A percentile compares a stretch with the other conserved stretches of the same genome.
These are phyloP conservation scores for Sebastes itinus DNA, from an alignment of 2,797 vertebrate genomes.

Conservation along the genomic window DNA sequence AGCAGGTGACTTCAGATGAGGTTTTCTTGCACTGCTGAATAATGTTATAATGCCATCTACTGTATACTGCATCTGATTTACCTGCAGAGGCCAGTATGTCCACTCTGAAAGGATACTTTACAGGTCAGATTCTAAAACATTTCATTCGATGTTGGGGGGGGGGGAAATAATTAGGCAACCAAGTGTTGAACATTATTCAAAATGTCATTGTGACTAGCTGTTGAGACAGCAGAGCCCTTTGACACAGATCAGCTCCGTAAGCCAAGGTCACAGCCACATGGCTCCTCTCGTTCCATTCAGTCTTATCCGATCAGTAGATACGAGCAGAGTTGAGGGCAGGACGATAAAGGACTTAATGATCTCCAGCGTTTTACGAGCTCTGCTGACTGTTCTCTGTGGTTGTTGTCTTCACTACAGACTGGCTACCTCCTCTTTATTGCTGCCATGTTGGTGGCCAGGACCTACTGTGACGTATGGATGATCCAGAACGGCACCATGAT, in stretches of 20 bases:
- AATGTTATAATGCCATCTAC: background rate
- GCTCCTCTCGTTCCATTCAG: background rate
- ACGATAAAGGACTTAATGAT: conserved; percentile 19
- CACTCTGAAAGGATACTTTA: background rate
- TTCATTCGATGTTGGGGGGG: background rate
- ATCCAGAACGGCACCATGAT: conserved; percentile 99
- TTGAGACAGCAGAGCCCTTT: conserved; percentile 28
- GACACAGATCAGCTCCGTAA: conserved; percentile 28
- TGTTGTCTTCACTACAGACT: conserved; percentile 77
- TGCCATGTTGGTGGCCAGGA: conserved; percentile 92
- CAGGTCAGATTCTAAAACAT: background rate
- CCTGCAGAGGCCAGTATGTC: background rate
- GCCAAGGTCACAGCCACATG: conserved; percentile 24
- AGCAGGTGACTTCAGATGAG: background rate
- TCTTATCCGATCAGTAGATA: conserved; percentile 45
- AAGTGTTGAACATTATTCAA: background rate
- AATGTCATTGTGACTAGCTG: background rate
- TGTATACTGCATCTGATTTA: background rate
- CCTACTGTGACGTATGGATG: conserved; percentile 99
- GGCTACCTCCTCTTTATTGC: conserved; percentile 94
- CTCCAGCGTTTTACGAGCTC: background rate
- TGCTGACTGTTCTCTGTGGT: background rate
- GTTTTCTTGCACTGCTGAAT: background rate
- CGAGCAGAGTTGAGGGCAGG: conserved; percentile 8
- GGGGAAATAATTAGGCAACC: background rate